Evolutionary conservation across 1,140 invertebrate genomes (phyloP), one percentile per base, ranked within the genome.

Genomic region (Palaemon carinicauda): DNA sequence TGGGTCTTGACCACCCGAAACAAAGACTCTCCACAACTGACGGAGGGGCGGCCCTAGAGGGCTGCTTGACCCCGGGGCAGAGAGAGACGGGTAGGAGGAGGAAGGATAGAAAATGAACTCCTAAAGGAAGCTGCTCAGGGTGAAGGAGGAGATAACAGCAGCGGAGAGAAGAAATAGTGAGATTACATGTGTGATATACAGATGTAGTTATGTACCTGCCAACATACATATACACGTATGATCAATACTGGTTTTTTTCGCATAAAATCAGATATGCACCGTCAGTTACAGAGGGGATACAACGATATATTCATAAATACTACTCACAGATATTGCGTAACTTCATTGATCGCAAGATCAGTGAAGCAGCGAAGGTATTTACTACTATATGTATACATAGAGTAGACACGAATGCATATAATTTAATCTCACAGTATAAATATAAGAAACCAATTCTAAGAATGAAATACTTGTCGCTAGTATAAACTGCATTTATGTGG

Each of bases 371-470:
- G 21, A n/a, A 9, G 3, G 24, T 17, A 31, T 17, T 3, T 24
- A 73, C 29, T 80, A 80, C n/a, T 80, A 80, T 60, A 41, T 80
- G 56, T 60, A 80, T 80, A 80, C 33, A 54, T 60, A 60, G 54
- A 60, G n/a, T 80, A 60, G 54, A 33, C 29, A 54, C 54, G n/a
- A n/a, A n/a, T n/a, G n/a, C n/a, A n/a, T n/a, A n/a, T n/a, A n/a
- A n/a, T n/a, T n/a, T n/a, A n/a, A n/a, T n/a, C n/a, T n/a, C n/a
- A n/a, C n/a, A n/a, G n/a, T n/a, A n/a, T n/a, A n/a, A n/a, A n/a
- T n/a, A n/a, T n/a, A n/a, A n/a, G n/a, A n/a, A n/a, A n/a, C n/a
- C n/a, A n/a, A n/a, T n/a, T n/a, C n/a, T n/a, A n/a, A n/a, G n/a
- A n/a, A n/a, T n/a, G n/a, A n/a, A n/a, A n/a, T n/a, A n/a, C n/a